phyloP scores from a whole-genome alignment of 2,888 invertebrate genomes.

The Hoplodrina ambigua region DNA sequence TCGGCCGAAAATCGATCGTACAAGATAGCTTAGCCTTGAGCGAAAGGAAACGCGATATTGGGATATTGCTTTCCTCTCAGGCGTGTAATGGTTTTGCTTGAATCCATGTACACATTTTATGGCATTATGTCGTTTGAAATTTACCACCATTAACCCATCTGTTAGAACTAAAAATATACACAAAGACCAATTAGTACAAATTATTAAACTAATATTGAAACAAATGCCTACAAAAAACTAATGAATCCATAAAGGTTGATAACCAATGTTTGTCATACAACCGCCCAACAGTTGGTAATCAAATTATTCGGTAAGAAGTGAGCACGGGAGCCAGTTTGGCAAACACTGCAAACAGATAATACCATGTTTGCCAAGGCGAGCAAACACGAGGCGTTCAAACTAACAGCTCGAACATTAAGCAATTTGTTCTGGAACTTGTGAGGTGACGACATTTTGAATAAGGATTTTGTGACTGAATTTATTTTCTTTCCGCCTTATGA shows the following conservation, averaged over 20 bases:
- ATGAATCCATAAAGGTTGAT: slow-evolving; percentile 27
- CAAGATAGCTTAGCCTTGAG: slow-evolving; percentile 37
- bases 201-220: slow-evolving; percentile 31
- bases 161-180: slow-evolving; percentile 2
- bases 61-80: slow-evolving; percentile 47
- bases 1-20: slow-evolving; percentile 27
- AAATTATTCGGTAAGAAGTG: slow-evolving; percentile 61
- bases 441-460: slow-evolving; percentile 53
- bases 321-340: slow-evolving; percentile 56
- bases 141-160: neutral
- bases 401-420: slow-evolving; percentile 61
- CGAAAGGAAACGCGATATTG: slow-evolving; percentile 50
- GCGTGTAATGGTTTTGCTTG: slow-evolving; percentile 38
- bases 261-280: slow-evolving; percentile 27
- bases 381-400: slow-evolving; percentile 59
- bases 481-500: slow-evolving; percentile 24
- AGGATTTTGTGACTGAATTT: slow-evolving; percentile 30
- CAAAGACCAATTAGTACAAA: slow-evolving; percentile 25
- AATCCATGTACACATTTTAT: slow-evolving; percentile 49
- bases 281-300: slow-evolving; percentile 40
- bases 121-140: slow-evolving; percentile 28
- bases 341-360: slow-evolving; percentile 66
- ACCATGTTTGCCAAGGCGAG: slow-evolving; percentile 58
- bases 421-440: slow-evolving; percentile 64
- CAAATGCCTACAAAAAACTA: slow-evolving; percentile 16